Base-by-base conservation (phyloP, 92 coral and sea anemone genomes). In the Zoanthus solanderi region DNA sequence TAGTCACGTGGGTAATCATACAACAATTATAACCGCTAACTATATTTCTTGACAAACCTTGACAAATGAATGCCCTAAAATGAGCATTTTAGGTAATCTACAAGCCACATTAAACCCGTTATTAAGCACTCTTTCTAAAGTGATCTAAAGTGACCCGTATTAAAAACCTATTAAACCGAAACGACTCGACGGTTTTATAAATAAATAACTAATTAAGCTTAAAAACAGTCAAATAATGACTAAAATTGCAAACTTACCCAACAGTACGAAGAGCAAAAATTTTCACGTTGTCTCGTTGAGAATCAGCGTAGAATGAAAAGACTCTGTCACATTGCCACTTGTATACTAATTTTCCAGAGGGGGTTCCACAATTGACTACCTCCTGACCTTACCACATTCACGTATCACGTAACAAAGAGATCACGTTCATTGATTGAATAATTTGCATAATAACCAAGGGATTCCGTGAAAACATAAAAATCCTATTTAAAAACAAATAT, bases 341-440 rank as follows among this genome's bases (percentile, higher is more conserved):
- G 71, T 65, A 15, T 65, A 71, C 76, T 71, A 30, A 71, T 30
- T 71, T 14, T 71, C 76, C 76, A 31, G 76, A 71, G 47, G 76
- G 74, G 74, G 74, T 68, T 68, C 23, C 23, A 23, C 23, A 23
- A 23, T 23, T 23, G 23, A 23, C 23, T 23, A 23, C 23, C 23
- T 23, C 23, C 23, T 23, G 23, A 23, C 23, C 23, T 23, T 23
- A 23, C 23, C 23, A 23, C 23, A 23, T 23, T 23, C 23, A 23
- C 23, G 23, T 23, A 23, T 23, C 23, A 23, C 23, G 23, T 23
- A 23, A 23, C 23, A 23, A 23, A 23, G 23, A 23, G 23, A 23
- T 23, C 23, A 23, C 23, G 23, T 23, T 23, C 23, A 23, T 23
- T 23, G 23, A 23, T 23, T 23, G 23, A 23, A 23, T 23, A 23